Evolutionary conservation across 1,140 invertebrate genomes (phyloP), one percentile per base, ranked within the genome.

Genomic region (Drosophila hydei): DNA sequence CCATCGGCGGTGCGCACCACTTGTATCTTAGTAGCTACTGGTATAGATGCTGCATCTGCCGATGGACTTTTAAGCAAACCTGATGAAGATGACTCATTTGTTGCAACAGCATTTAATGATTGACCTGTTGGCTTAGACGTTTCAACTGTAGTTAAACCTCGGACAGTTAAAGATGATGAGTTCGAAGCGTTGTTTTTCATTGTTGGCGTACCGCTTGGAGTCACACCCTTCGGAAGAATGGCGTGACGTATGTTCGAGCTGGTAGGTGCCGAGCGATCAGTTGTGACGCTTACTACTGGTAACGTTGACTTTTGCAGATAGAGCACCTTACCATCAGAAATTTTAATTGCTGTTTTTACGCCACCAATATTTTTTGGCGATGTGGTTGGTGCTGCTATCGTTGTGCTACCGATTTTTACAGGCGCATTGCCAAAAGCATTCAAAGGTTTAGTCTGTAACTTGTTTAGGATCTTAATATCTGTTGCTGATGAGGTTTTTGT

Each of bases 1-100:
- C 90, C 90, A 74, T 83, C 90, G 1, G 83, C 23, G 4, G 79
- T 87, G 2, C 87, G 87, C 18, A 91, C 62, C 6, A 91, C 64
- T 42, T 91, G 88, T 43, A 85, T 52, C 43, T 45, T 67, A 14
- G 56, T 62, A 18, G 21, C 6, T 9, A 30, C 11, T 27, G 42
- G 7, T 5, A 7, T 19, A 27, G 45, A 23, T 51, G 50, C 25
- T 33, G 59, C 5, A 47, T 67, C 25, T 19, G 54, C 30, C 18
- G 61, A 25, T 45, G 60, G 5, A 4, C 61, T 43, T 45, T 50
- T 64, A 4, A 52, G 11, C 8, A 67, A 21, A 1, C 30, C 40
- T 8, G 38, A 23, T 62, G 59, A n/a, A 8, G 48, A 45, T 30
- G 27, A 16, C 18, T 48, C 25, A 36, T 18, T 25, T 56, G 51